phyloP scores from a whole-genome alignment of 1,140 invertebrate genomes.

The Acromyrmex heyeri region DNA sequence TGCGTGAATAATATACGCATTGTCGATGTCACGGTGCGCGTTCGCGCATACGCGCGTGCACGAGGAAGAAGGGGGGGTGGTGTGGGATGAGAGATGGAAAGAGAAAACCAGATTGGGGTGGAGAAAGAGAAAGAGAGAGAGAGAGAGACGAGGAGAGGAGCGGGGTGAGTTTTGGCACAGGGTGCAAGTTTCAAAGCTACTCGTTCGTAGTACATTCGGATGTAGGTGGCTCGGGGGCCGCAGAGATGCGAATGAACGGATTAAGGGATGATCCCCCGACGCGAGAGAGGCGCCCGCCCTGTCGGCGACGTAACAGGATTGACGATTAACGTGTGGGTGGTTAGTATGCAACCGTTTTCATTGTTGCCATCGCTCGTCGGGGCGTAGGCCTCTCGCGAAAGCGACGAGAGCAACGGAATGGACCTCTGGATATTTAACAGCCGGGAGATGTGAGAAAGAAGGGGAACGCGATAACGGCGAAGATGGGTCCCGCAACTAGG shows the following conservation, averaged over 20 bases:
- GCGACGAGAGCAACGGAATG: constrained; percentile 63
- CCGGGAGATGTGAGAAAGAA: constrained; percentile 33
- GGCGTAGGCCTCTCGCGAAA: constrained; percentile 66
- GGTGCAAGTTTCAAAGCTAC: constrained; percentile 73
- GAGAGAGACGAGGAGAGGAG: neutral
- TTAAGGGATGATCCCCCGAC: constrained; percentile 86
- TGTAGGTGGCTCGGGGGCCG: constrained; percentile 77
- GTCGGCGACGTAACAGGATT: constrained; percentile 84
- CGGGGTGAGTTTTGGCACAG: constrained; percentile 63
- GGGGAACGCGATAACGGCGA: constrained; percentile 16
- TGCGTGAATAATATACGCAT: constrained; percentile 67
- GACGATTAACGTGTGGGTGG: constrained; percentile 85
- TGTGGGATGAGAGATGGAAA: neutral
- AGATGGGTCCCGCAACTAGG: constrained; percentile 25
- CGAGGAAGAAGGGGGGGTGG: neutral
- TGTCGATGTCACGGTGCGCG: constrained; percentile 60
- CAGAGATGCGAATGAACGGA: constrained; percentile 86
- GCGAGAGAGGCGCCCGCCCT: constrained; percentile 79
- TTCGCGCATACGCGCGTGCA: constrained; percentile 19
- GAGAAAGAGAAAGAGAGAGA: constrained; percentile 38
- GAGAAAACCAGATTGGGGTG: neutral
- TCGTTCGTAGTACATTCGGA: constrained; percentile 67
- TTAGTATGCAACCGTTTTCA: constrained; percentile 81
- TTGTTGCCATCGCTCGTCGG: constrained; percentile 69
- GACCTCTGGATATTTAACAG: constrained; percentile 69